Evolutionary conservation across 2,113 vertebrate genomes (phyloP).

Genomic region (Benitochromis conjunctus): DNA sequence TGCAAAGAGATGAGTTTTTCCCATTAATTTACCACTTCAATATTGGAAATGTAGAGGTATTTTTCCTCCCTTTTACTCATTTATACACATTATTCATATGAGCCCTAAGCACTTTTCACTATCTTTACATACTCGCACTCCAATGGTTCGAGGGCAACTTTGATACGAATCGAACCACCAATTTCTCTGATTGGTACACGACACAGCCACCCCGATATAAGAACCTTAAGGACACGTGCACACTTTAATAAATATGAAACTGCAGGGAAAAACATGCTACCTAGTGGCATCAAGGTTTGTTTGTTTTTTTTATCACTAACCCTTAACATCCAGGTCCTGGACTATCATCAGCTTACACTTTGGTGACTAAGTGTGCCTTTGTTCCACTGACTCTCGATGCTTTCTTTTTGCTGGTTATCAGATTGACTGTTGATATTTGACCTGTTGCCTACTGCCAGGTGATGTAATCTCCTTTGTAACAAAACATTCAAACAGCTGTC

Average conservation of each 20-base stretch:
- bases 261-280: rapidly evolving
- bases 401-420: background rate
- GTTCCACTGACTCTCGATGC: background rate
- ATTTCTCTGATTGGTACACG: no score
- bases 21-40: no score
- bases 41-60: no score
- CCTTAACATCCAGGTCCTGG: background rate
- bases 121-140: no score
- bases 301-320: background rate
- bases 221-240: background rate
- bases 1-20: background rate
- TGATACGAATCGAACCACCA: no score
- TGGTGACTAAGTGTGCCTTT: background rate
- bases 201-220: background rate
- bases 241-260: background rate
- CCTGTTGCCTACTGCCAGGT: background rate
- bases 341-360: background rate
- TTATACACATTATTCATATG: no score
- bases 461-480: background rate
- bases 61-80: no score
- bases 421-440: background rate
- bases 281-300: background rate
- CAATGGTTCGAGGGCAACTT: no score
- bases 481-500: background rate
- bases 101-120: no score